Conservation (phyloP, 2,888 invertebrate genomes). For the Onchidella celtica region DNA sequence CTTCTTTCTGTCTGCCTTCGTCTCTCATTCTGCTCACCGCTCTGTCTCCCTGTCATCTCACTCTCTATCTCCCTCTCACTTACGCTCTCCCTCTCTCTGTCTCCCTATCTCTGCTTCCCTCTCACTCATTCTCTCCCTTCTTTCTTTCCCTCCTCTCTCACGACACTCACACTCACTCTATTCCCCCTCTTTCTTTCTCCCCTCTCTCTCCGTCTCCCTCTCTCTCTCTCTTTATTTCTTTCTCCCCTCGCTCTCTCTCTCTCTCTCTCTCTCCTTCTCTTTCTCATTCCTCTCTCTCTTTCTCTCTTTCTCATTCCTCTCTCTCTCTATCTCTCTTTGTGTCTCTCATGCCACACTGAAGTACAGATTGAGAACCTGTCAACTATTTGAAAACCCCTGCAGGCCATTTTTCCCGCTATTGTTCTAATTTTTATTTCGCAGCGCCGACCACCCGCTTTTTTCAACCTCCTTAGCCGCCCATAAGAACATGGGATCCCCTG, state of each 20-base stretch:
- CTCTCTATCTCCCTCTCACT: conserved; percentile 4
- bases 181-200: not conserved
- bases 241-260: conserved; percentile 12
- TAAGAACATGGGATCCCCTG: too few relatives aligned
- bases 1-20: not conserved
- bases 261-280: not conserved
- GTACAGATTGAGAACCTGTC: too few relatives aligned
- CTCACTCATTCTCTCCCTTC: conserved; percentile 4
- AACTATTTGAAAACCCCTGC: too few relatives aligned
- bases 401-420: too few relatives aligned
- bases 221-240: conserved; percentile 26
- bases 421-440: too few relatives aligned
- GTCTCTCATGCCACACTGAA: not conserved
- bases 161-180: not conserved
- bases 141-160: not conserved
- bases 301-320: not conserved
- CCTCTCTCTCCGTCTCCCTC: not conserved
- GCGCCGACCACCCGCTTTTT: too few relatives aligned
- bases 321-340: conserved; percentile 39
- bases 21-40: not conserved
- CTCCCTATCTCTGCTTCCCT: conserved; percentile 18
- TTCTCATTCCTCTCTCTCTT: too few relatives aligned
- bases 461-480: too few relatives aligned
- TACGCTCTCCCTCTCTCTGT: conserved; percentile 4
- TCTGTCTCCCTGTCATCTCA: not conserved